Evolutionary conservation across 2,113 vertebrate species (phyloP).

Genomic region (Macquaria ambigua): DNA sequence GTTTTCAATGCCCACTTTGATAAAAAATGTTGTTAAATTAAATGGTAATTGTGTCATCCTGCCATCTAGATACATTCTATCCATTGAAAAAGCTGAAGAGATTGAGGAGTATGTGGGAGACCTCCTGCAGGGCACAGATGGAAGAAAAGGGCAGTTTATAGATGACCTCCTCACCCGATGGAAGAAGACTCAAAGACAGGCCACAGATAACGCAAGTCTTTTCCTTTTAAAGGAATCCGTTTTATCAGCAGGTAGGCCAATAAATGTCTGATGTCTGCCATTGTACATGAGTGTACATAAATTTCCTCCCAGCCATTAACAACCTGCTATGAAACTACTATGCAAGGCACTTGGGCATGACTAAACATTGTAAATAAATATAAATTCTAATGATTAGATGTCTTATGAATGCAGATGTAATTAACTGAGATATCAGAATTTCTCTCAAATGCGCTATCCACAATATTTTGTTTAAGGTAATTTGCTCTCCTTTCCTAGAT

Average conservation of each 20-base stretch:
- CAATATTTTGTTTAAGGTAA: background rate
- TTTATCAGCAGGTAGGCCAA: slow-evolving; percentile 62
- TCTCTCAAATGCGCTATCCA: background rate
- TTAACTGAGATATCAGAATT: background rate
- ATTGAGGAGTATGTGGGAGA: slow-evolving; percentile 94
- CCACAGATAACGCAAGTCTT: slow-evolving; percentile 62
- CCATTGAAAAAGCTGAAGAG: slow-evolving; percentile 92
- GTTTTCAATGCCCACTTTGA: background rate
- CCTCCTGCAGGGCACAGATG: slow-evolving; percentile 92
- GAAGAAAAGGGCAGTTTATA: slow-evolving; percentile 89
- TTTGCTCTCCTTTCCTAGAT: slow-evolving; percentile 68
- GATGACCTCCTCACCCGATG: slow-evolving; percentile 90
- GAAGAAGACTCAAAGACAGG: slow-evolving; percentile 81
- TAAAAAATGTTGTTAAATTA: background rate
- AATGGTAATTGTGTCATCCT: background rate
- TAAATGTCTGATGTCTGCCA: background rate
- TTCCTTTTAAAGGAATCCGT: slow-evolving; percentile 77
- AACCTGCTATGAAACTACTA: background rate
- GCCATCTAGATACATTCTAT: slow-evolving; percentile 90
- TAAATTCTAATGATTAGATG: background rate
- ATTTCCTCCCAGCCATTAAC: background rate
- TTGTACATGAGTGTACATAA: background rate
- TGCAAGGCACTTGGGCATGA: background rate
- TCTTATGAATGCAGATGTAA: background rate
- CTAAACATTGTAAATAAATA: background rate